Base-by-base conservation (phyloP, 2,113 vertebrate genomes). In the Amblyornis subalaris region DNA sequence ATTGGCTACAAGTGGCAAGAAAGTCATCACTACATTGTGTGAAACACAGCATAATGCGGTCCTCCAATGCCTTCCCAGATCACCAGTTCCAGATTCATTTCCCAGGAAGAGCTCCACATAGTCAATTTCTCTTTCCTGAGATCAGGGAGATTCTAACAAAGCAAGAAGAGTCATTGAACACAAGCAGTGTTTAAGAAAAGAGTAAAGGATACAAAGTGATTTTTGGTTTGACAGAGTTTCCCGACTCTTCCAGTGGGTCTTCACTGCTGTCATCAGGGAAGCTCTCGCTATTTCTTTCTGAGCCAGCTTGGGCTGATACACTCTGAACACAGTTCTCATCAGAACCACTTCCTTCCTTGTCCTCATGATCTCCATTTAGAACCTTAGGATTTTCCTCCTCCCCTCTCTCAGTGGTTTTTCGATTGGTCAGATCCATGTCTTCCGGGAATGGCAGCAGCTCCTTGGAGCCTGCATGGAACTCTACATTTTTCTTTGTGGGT, bases 201-300 rank as follows among this genome's bases (percentile, higher is more conserved):
- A 26, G 50, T 28, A 23, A 18, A 99, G 99, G 99, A 99, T 99
- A 99, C 99, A 94, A 65, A 40, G 95, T 70, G 22, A 76, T 6
- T 51, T 50, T 75, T 3, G 80, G 54, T 50, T 83, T 83, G 47
- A 33, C 28, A 42, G 97, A 81, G 13, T 82, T 61, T 33, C 84
- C 88, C 12, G 93, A 72, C 36, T 55, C 69, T 47, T 86, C 83
- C 14, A 22, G 47, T 1, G 62, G 60, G 1, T 95, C 89, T 51
- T 90, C 79, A 1, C 28, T 36, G 6, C 75, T 90, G 55, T 69
- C 81, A 6, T 66, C 89, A n/a, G 86, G 90, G 13, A 62, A 70
- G 53, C 73, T 80, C 22, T 67, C 58, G 2, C 16, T 7, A 0
- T 38, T 47, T 53, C 81, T 77, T 38, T 61, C 48, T 0, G 26